These are phyloP conservation scores for Pseudachorutes palmiensis DNA, from an alignment of 1,140 invertebrate species.

Conservation along the genomic window DNA sequence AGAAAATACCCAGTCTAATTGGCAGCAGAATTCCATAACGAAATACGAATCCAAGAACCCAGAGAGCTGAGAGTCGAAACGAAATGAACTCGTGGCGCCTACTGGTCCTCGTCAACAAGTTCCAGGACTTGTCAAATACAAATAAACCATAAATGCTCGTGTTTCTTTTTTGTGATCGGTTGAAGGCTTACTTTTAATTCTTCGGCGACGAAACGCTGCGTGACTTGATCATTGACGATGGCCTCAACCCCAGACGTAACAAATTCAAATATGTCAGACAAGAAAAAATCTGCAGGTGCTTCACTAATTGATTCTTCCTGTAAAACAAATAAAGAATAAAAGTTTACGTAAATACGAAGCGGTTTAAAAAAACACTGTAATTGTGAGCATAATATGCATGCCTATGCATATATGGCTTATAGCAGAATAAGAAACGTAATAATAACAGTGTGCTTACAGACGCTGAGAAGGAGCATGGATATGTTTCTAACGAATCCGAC, in stretches of 20 bases:
- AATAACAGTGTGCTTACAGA: neutral
- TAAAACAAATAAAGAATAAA: neutral
- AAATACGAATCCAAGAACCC: slow-evolving; percentile 80
- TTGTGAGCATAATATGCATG: neutral
- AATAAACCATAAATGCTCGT: too few species aligned
- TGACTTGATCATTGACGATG: slow-evolving; percentile 94
- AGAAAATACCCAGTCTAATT: slow-evolving; percentile 68
- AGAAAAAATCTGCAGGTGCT: slow-evolving; percentile 55
- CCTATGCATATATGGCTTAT: neutral
- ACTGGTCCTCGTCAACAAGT: slow-evolving; percentile 87
- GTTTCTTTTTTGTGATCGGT: too few species aligned
- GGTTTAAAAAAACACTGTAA: too few species aligned
- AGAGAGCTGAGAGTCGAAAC: slow-evolving; percentile 79
- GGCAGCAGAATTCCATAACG: slow-evolving; percentile 81
- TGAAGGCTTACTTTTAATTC: slow-evolving; percentile 71
- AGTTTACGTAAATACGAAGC: neutral
- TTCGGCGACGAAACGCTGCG: slow-evolving; percentile 87
- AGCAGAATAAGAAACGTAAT: neutral
- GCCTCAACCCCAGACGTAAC: slow-evolving; percentile 78
- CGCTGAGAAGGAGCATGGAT: neutral
- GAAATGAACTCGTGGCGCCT: slow-evolving; percentile 83
- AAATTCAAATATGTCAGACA: slow-evolving; percentile 71
- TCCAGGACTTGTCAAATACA: too few species aligned
- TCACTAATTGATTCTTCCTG: neutral
- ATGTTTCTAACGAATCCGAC: neutral